These are phyloP conservation scores for Bradypodion ventrale DNA, from an alignment of 2,797 vertebrate genomes.

Conservation along the genomic window DNA sequence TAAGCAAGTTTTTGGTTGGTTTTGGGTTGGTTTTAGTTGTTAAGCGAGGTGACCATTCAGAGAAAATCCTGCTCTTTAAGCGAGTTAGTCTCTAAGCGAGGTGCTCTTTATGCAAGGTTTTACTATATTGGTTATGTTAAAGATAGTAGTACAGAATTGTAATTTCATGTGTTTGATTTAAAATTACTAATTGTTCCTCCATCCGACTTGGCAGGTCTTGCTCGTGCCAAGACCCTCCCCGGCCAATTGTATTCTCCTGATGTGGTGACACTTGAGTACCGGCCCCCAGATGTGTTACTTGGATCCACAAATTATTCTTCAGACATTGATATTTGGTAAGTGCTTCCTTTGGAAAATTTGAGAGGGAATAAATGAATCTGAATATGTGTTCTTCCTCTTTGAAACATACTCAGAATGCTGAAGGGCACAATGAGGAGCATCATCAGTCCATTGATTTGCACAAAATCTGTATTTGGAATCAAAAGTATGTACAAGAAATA, in stretches of 20 bases:
- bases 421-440: neutral
- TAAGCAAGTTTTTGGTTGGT: too few relatives aligned
- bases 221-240: slow-evolving; percentile 86
- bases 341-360: slow-evolving; percentile 24
- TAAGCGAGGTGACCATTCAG: too few relatives aligned
- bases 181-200: neutral
- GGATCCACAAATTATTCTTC: slow-evolving; percentile 90
- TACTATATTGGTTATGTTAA: too few relatives aligned
- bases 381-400: neutral
- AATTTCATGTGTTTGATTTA: neutral
- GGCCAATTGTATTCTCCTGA: slow-evolving; percentile 89
- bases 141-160: neutral
- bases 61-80: too few relatives aligned
- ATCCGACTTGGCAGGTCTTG: slow-evolving; percentile 79
- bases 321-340: slow-evolving; percentile 90
- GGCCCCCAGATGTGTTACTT: slow-evolving; percentile 88
- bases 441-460: neutral
- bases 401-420: neutral
- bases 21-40: too few relatives aligned
- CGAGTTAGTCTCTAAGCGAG: too few relatives aligned
- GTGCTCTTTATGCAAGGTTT: too few relatives aligned
- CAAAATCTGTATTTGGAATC: neutral
- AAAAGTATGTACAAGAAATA: neutral
- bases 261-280: slow-evolving; percentile 90
- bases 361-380: neutral